A percentile compares a stretch with the other conserved stretches of the same genome.
phyloP scores from a whole-genome alignment of 2,797 vertebrate species.

The Coendou prehensilis region DNA sequence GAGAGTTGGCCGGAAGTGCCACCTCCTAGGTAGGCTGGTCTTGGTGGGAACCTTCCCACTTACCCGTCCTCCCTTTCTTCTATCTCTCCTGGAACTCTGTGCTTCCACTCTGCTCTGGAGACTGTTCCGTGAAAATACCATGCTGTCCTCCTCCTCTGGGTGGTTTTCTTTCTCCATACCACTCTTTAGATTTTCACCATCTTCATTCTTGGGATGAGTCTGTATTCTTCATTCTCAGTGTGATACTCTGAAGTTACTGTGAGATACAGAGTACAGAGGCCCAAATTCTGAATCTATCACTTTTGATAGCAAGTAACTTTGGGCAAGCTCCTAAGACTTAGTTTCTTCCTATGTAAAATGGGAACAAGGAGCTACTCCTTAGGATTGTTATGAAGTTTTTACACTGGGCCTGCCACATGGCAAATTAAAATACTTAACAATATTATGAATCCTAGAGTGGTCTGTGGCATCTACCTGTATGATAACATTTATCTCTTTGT shows the following conservation, averaged over 20 bases:
- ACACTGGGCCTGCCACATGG: not conserved
- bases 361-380: not conserved
- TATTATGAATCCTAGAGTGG: not conserved
- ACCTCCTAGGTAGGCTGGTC: rapidly evolving
- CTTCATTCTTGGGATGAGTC: not conserved
- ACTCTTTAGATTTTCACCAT: not conserved
- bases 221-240: not conserved
- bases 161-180: not conserved
- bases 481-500: not conserved
- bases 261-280: not conserved
- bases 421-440: not conserved
- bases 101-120: not conserved
- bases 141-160: not conserved
- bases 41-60: rapidly evolving
- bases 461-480: not conserved
- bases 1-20: not conserved
- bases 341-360: not conserved
- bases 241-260: not conserved
- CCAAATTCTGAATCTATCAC: not conserved
- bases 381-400: not conserved
- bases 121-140: not conserved
- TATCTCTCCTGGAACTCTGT: not conserved
- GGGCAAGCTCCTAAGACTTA: not conserved
- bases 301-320: slow-evolving; percentile 26
- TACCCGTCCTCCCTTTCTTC: not conserved